Conservation (phyloP, 2,113 vertebrate genomes). For the Cyphomyrus plagiostoma region DNA sequence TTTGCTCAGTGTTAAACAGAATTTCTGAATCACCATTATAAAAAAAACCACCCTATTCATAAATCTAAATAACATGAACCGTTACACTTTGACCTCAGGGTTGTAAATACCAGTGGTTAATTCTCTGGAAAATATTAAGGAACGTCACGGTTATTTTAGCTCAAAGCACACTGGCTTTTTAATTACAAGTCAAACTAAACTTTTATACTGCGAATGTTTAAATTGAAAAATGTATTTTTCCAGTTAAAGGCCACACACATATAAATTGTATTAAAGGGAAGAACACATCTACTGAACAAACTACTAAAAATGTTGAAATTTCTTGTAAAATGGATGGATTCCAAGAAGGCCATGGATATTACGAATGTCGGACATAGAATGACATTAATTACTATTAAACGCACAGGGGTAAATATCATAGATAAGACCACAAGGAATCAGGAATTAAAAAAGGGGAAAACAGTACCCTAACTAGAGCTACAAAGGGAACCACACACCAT, state of each 20-base stretch:
- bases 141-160: neutral
- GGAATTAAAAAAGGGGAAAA: too few species aligned
- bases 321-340: neutral
- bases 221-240: slow-evolving; percentile 5
- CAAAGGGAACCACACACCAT: too few species aligned
- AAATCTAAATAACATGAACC: neutral
- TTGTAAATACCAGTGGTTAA: neutral
- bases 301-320: neutral
- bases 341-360: neutral
- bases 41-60: neutral
- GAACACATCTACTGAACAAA: neutral
- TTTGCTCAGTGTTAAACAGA: slow-evolving; percentile 2
- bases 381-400: too few species aligned
- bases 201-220: neutral
- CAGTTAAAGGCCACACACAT: neutral
- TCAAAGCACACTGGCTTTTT: neutral
- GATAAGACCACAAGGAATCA: too few species aligned
- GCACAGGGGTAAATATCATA: too few species aligned
- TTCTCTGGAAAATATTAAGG: neutral
- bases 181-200: neutral
- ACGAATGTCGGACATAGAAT: neutral
- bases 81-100: neutral
- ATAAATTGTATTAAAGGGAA: neutral
- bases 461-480: too few species aligned
- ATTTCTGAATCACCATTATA: neutral